phyloP scores from a whole-genome alignment of 1,140 invertebrate species.

The Stegodyphus dumicola region DNA sequence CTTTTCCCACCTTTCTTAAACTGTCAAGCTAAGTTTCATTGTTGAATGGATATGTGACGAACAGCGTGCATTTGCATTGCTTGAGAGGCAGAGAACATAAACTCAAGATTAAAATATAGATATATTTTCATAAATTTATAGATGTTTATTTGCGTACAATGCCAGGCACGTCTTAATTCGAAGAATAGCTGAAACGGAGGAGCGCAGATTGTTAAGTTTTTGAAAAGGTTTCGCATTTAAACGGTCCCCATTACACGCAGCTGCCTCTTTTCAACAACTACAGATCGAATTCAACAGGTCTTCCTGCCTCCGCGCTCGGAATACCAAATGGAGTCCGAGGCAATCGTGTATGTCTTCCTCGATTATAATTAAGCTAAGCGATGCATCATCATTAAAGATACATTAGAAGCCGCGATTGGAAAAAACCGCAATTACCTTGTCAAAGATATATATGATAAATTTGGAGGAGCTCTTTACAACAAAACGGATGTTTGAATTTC shows the following conservation, averaged over 20 bases:
- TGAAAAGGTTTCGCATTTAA: too few species aligned
- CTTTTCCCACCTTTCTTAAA: too few species aligned
- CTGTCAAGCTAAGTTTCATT: too few species aligned
- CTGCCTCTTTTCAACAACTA: not conserved
- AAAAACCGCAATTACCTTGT: slow-evolving; percentile 56
- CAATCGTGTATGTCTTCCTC: slow-evolving; percentile 32
- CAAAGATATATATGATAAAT: slow-evolving; percentile 52
- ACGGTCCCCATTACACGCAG: not conserved
- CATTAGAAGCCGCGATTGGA: slow-evolving; percentile 32
- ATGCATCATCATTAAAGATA: slow-evolving; percentile 55
- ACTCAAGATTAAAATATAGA: too few species aligned
- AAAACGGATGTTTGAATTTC: not conserved
- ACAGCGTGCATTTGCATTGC: too few species aligned
- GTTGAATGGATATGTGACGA: too few species aligned
- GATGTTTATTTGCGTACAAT: too few species aligned
- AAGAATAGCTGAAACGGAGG: too few species aligned
- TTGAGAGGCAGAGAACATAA: too few species aligned
- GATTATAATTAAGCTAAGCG: slow-evolving; percentile 51
- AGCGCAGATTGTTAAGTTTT: too few species aligned
- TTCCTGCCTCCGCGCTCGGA: slow-evolving; percentile 9
- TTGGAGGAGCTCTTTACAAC: not conserved
- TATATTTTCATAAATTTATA: too few species aligned
- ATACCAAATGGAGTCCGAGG: slow-evolving; percentile 23
- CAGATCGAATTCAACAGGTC: not conserved
- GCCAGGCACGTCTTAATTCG: too few species aligned